These are phyloP conservation scores for Drosophila anceps DNA, from an alignment of 2,888 invertebrate species.

Conservation along the genomic window DNA sequence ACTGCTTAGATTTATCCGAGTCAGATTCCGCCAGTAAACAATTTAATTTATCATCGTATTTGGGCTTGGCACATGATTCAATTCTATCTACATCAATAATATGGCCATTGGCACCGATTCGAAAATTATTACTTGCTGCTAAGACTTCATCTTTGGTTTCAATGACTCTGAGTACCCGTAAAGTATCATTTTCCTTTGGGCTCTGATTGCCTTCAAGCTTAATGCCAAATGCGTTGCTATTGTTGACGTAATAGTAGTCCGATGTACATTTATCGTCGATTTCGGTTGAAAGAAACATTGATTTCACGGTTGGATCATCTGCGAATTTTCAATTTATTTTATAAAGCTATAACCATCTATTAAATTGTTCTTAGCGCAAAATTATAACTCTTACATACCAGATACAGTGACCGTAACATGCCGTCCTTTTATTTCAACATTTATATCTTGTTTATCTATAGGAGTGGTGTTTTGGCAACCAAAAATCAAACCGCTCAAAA, in stretches of 20 bases:
- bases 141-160: conserved; percentile 13
- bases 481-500: background rate
- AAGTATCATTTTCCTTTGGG: background rate
- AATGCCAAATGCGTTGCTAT: background rate
- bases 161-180: conserved; percentile 19
- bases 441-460: background rate
- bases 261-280: background rate
- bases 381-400: conserved; percentile 3
- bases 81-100: background rate
- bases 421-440: background rate
- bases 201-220: background rate
- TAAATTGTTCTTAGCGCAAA: background rate
- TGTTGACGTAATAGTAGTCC: background rate
- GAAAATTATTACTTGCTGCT: conserved; percentile 8
- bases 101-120: conserved; percentile 8
- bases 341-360: too few relatives aligned
- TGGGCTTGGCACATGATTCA: background rate
- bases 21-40: conserved; percentile 6
- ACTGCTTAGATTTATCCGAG: background rate
- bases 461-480: background rate
- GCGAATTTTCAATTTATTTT: background rate
- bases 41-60: background rate
- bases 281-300: conserved; percentile 29
- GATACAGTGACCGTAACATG: background rate
- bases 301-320: conserved; percentile 24